These are phyloP conservation scores for Thomomys bottae DNA, from an alignment of 2,113 vertebrate species.

Conservation along the genomic window DNA sequence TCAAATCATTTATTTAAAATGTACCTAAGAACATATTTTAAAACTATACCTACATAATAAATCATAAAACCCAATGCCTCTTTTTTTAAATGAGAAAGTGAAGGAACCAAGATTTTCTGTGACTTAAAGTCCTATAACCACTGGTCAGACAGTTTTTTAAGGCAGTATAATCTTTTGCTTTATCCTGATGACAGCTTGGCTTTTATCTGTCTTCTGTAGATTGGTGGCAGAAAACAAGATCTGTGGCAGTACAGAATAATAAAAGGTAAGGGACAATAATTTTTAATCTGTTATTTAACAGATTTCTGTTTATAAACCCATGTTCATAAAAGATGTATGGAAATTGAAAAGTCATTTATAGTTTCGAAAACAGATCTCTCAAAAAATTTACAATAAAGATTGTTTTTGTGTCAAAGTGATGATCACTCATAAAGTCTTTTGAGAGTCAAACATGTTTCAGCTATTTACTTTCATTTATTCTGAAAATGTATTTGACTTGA, in stretches of 20 bases:
- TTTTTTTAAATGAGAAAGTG: background rate
- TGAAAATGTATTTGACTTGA: background rate
- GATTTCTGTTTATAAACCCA: background rate
- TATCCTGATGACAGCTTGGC: background rate
- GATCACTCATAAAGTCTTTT: background rate
- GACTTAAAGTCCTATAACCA: background rate
- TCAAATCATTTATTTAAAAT: too few species aligned
- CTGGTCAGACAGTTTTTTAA: too few species aligned
- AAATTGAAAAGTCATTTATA: background rate
- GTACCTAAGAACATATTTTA: background rate
- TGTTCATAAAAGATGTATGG: background rate
- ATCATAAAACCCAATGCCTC: background rate
- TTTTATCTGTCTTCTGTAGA: background rate
- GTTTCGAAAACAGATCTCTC: background rate
- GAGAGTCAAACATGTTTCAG: background rate
- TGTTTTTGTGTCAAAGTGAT: background rate
- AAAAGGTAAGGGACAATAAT: background rate
- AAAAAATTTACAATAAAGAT: background rate
- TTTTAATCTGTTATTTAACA: background rate
- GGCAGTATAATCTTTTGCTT: too few species aligned
- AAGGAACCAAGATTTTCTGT: background rate
- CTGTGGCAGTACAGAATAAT: background rate
- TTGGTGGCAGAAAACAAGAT: background rate
- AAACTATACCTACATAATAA: background rate
- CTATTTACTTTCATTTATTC: background rate